Evolutionary conservation across 2,113 vertebrate species (phyloP).

Genomic region (Semicossyphus pulcher): DNA sequence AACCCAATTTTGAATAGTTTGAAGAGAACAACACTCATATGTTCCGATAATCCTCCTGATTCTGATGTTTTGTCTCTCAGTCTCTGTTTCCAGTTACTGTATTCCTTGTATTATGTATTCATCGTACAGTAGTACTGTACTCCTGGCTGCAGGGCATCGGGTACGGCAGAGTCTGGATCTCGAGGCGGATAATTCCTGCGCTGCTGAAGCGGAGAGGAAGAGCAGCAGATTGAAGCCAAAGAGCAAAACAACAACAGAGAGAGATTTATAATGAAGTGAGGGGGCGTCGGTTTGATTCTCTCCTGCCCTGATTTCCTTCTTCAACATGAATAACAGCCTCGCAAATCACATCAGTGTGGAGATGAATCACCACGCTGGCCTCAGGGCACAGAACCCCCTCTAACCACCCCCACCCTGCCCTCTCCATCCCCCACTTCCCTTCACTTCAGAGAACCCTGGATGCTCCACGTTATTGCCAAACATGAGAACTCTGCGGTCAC

Average conservation of each 20-base stretch:
- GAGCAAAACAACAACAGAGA: conserved; percentile 42
- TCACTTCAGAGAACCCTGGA: conserved; percentile 24
- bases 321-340: conserved; percentile 64
- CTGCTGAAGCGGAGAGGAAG: conserved; percentile 21
- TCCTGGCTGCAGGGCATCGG: conserved; percentile 11
- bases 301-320: conserved; percentile 49
- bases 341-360: conserved; percentile 58
- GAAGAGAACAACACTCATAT: background rate
- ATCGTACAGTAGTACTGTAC: background rate
- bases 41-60: conserved; percentile 24
- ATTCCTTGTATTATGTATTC: conserved; percentile 5
- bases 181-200: conserved; percentile 44
- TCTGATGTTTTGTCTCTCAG: background rate
- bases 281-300: conserved; percentile 49
- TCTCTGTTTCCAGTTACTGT: background rate
- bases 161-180: conserved; percentile 12
- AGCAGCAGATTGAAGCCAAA: conserved; percentile 51
- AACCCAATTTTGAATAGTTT: background rate
- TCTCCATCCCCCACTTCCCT: background rate
- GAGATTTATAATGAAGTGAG: conserved; percentile 60
- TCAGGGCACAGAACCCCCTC: conserved; percentile 31
- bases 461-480: conserved; percentile 27
- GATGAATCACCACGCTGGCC: conserved; percentile 70
- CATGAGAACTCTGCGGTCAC: background rate
- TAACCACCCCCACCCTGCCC: background rate